phyloP scores from a whole-genome alignment of 2,888 invertebrate genomes.

The Zaprionus lineosus region DNA sequence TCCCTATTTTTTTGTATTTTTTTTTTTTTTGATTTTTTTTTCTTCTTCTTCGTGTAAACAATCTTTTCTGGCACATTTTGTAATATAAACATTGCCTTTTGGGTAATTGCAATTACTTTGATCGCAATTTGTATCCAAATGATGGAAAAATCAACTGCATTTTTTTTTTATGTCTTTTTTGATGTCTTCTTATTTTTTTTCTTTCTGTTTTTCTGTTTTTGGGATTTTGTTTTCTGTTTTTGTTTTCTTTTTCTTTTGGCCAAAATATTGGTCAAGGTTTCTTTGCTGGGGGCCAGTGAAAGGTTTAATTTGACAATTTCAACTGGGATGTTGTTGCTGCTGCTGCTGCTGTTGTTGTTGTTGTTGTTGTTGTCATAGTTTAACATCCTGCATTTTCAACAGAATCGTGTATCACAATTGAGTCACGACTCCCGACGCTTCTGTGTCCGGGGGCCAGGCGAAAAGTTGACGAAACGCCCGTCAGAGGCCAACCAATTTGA shows the following conservation, averaged over 20 bases:
- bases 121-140: conserved; percentile 65
- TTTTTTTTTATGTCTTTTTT: too few species aligned
- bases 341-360: conserved; percentile 12
- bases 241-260: too few species aligned
- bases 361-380: conserved; percentile 24
- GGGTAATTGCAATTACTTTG: conserved; percentile 61
- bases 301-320: conserved; percentile 64
- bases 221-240: too few species aligned
- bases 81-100: conserved; percentile 60
- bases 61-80: conserved; percentile 51
- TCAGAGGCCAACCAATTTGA: conserved; percentile 34
- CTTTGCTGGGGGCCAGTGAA: conserved; percentile 62
- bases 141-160: conserved; percentile 33
- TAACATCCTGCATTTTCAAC: conserved; percentile 67
- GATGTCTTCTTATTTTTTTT: too few species aligned
- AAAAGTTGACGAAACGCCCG: conserved; percentile 55
- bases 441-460: conserved; percentile 49
- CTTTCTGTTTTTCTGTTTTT: too few species aligned
- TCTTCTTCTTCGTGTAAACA: conserved; percentile 21
- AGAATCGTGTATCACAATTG: conserved; percentile 77
- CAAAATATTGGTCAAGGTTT: conserved; percentile 73
- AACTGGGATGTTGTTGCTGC: conserved; percentile 39
- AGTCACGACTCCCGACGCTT: conserved; percentile 77
- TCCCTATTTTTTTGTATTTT: conserved; percentile 5
- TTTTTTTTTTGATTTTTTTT: conserved; percentile 51